Evolutionary conservation across 2,797 vertebrate species (phyloP).

Genomic region (Crypturellus tataupa): DNA sequence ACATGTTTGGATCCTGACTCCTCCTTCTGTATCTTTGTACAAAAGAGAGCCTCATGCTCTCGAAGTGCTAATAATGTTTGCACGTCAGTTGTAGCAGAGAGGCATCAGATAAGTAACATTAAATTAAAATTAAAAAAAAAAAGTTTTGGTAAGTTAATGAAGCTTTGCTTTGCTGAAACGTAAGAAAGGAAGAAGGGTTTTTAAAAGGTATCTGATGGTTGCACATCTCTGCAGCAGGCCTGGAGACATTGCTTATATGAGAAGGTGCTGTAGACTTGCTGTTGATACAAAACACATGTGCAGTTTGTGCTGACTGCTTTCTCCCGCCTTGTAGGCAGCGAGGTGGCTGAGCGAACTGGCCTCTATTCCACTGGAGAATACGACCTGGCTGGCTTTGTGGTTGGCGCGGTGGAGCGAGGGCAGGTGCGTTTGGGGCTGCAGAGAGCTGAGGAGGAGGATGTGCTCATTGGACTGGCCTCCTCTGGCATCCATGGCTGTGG

Average conservation of each 20-base stretch:
- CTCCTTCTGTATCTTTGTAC: background rate
- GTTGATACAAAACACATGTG: background rate
- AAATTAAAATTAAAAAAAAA: background rate
- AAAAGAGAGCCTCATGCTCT: background rate
- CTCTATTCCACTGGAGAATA: constrained; percentile 80
- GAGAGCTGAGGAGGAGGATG: constrained; percentile 83
- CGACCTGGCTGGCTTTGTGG: constrained; percentile 88
- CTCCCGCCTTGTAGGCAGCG: constrained; percentile 81
- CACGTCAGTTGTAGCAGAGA: background rate
- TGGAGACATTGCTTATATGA: background rate
- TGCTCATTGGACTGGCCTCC: constrained; percentile 87
- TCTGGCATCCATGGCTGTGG: constrained; percentile 86
- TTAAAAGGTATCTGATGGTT: background rate
- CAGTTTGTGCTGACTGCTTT: background rate
- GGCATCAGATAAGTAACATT: background rate
- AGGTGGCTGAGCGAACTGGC: constrained; percentile 83
- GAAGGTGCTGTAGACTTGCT: background rate
- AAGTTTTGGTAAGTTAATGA: background rate
- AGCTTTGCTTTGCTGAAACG: background rate
- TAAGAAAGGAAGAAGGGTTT: background rate
- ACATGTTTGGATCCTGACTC: background rate
- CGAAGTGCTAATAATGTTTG: background rate
- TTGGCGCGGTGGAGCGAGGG: constrained; percentile 86
- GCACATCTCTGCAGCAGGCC: background rate
- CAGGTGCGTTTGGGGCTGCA: constrained; percentile 78